These are phyloP conservation scores for Pollenia angustigena DNA, from an alignment of 2,888 invertebrate genomes.

Conservation along the genomic window DNA sequence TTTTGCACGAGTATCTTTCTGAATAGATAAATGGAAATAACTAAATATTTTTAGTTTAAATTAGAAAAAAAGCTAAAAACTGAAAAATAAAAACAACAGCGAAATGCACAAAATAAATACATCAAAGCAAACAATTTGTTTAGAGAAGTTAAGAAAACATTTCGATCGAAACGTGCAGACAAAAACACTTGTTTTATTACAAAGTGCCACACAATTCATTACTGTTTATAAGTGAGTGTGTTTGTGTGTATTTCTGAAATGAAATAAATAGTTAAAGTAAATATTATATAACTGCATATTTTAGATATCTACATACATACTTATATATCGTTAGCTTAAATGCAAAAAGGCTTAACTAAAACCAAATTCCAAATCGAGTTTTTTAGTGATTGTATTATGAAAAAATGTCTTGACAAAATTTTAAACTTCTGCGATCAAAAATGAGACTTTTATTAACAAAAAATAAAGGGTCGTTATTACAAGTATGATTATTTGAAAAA, in stretches of 20 bases:
- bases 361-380: too few relatives aligned
- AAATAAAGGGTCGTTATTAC: too few relatives aligned
- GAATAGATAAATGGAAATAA: slow-evolving; percentile 33
- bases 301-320: background rate
- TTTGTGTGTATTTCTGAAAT: background rate
- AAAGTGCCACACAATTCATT: background rate
- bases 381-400: too few relatives aligned
- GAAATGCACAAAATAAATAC: slow-evolving; percentile 16
- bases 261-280: slow-evolving; percentile 7
- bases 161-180: slow-evolving; percentile 8
- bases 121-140: slow-evolving; percentile 27
- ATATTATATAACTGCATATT: slow-evolving; percentile 7
- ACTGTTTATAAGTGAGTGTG: background rate
- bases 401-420: too few relatives aligned
- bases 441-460: too few relatives aligned
- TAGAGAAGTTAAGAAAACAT: slow-evolving; percentile 10
- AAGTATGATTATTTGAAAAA: too few relatives aligned
- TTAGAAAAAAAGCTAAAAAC: slow-evolving; percentile 13
- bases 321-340: too few relatives aligned
- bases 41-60: slow-evolving; percentile 27
- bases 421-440: too few relatives aligned
- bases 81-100: background rate
- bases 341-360: background rate
- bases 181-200: slow-evolving; percentile 46
- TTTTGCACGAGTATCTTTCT: background rate